phyloP scores from a whole-genome alignment of 2,797 vertebrate species.

The Pseudomugil gertrudae region DNA sequence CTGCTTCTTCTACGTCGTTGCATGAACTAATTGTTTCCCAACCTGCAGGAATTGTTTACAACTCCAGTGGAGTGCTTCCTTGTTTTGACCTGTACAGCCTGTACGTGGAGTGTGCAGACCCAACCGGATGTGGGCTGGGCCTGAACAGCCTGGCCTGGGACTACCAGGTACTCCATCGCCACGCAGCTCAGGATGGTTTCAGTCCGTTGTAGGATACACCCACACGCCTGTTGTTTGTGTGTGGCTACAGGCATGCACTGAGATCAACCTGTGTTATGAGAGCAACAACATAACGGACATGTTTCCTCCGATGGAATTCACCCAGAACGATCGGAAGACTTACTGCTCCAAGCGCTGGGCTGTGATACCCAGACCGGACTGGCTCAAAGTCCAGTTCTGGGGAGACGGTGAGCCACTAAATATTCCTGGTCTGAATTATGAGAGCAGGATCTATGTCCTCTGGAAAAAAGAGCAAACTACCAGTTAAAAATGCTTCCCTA shows the following conservation, averaged over 20 bases:
- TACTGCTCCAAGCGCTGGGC: constrained; percentile 89
- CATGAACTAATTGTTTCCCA: too few relatives aligned
- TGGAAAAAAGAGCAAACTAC: too few relatives aligned
- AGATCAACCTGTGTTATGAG: constrained; percentile 88
- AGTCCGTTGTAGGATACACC: not conserved
- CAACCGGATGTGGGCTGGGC: constrained; percentile 90
- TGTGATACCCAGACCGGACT: constrained; percentile 81
- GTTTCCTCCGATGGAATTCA: constrained; percentile 89
- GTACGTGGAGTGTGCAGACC: constrained; percentile 89
- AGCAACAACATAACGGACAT: constrained; percentile 93
- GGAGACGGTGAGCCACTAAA: constrained; percentile 80
- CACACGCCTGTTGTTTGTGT: not conserved
- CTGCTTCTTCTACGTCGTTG: too few relatives aligned
- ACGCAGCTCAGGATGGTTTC: not conserved
- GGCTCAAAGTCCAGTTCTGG: constrained; percentile 89
- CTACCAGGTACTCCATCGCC: constrained; percentile 86
- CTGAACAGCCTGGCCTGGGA: constrained; percentile 90
- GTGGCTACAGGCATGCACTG: constrained; percentile 87
- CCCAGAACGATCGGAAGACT: constrained; percentile 69
- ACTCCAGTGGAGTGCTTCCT: constrained; percentile 77
- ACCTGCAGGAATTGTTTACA: constrained; percentile 88
- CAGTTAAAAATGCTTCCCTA: too few relatives aligned
- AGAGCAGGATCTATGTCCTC: too few relatives aligned
- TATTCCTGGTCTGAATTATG: too few relatives aligned
- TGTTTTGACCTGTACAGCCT: constrained; percentile 87